A percentile compares a stretch with the other conserved stretches of the same genome.
phyloP scores from a whole-genome alignment of 2,888 invertebrate genomes.

The Eudemis profundana region DNA sequence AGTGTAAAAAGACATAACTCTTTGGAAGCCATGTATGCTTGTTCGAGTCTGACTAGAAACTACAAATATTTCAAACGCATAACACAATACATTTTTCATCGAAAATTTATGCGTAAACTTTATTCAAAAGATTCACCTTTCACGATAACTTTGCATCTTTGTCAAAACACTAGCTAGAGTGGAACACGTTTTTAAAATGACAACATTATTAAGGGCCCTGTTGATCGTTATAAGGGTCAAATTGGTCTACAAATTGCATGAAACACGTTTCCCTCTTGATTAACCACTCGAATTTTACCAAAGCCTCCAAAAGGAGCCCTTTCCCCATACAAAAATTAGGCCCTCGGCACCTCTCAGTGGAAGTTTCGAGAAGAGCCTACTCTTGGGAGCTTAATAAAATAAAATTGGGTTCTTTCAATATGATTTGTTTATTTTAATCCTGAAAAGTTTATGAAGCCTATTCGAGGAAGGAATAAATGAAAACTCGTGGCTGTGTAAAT shows the following conservation, averaged over 20 bases:
- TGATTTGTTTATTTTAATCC: slow-evolving; percentile 47
- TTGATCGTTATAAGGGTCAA: slow-evolving; percentile 74
- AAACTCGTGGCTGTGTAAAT: neutral
- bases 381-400: slow-evolving; percentile 69
- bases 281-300: slow-evolving; percentile 51
- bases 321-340: slow-evolving; percentile 6
- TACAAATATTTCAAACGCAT: too few relatives aligned
- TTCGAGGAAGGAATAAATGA: slow-evolving; percentile 21
- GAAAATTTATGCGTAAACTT: too few relatives aligned
- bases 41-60: too few relatives aligned
- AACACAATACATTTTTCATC: too few relatives aligned
- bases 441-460: slow-evolving; percentile 31
- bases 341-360: slow-evolving; percentile 19
- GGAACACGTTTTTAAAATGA: slow-evolving; percentile 54
- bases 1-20: too few relatives aligned
- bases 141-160: neutral
- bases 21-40: too few relatives aligned
- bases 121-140: neutral
- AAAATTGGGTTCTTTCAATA: slow-evolving; percentile 66
- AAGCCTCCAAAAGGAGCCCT: slow-evolving; percentile 28
- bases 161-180: slow-evolving; percentile 18
- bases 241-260: slow-evolving; percentile 73
- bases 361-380: slow-evolving; percentile 61
- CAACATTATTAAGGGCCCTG: slow-evolving; percentile 63
- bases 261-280: slow-evolving; percentile 74